phyloP scores from a whole-genome alignment of 2,113 vertebrate genomes.

The Thalassarche chlororhynchos region DNA sequence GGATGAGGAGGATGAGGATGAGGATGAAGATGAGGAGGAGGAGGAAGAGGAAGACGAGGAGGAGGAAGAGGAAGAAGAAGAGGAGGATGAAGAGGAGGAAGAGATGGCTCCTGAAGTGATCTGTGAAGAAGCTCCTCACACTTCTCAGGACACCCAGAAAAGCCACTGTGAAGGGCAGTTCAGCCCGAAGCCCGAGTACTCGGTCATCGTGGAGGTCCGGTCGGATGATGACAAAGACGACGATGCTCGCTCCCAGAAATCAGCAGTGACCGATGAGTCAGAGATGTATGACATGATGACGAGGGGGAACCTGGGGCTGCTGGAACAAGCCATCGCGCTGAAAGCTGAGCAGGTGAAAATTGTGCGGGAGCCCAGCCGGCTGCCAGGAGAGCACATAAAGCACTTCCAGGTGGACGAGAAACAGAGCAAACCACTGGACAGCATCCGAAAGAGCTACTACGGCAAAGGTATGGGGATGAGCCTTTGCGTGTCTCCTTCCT shows the following conservation, averaged over 20 bases:
- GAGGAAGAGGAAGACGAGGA: slow-evolving; percentile 69
- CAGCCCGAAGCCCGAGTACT: slow-evolving; percentile 76
- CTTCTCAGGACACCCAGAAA: slow-evolving; percentile 65
- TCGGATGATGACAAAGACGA: slow-evolving; percentile 87
- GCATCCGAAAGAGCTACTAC: slow-evolving; percentile 89
- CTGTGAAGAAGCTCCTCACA: slow-evolving; percentile 62
- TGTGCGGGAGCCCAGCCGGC: slow-evolving; percentile 79
- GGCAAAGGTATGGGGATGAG: slow-evolving; percentile 73
- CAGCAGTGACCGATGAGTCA: slow-evolving; percentile 85
- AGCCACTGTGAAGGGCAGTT: slow-evolving; percentile 73
- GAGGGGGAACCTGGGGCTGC: slow-evolving; percentile 91
- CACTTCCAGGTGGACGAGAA: slow-evolving; percentile 87
- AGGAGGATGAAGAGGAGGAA: slow-evolving; percentile 72
- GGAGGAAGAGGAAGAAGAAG: slow-evolving; percentile 66
- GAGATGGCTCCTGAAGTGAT: slow-evolving; percentile 63
- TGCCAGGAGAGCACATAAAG: slow-evolving; percentile 79
- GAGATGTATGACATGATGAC: slow-evolving; percentile 97
- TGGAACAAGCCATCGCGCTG: slow-evolving; percentile 97
- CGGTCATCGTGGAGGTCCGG: slow-evolving; percentile 85
- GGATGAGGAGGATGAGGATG: slow-evolving; percentile 45
- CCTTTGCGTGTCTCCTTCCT: not conserved
- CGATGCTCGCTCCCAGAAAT: slow-evolving; percentile 86
- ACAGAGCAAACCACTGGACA: slow-evolving; percentile 84
- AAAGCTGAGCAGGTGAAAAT: slow-evolving; percentile 94
- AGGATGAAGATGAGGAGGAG: slow-evolving; percentile 52